Evolutionary conservation across 2,888 invertebrate genomes (phyloP), one percentile per base, ranked within the genome.

Genomic region (Eilema sororculum): DNA sequence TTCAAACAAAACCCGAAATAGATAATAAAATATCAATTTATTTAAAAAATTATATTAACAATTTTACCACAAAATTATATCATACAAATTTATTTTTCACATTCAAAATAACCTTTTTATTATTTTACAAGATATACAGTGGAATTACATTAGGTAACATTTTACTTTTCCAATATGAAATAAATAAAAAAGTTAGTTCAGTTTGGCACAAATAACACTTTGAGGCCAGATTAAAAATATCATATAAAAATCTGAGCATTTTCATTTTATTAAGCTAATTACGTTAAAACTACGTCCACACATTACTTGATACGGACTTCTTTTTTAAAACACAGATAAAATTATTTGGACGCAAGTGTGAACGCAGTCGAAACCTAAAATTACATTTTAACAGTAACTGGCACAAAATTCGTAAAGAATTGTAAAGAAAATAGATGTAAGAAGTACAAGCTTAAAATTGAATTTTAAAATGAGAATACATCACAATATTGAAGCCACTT

Each of bases 341-440:
- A 52, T 59, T 33, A 58, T 28, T 37, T 22, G 68, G 63, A 59
- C 68, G 66, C 68, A 71, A 75, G 58, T 72, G 65, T 67, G 76
- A 69, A 73, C 73, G 56, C 74, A 80, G 68, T 13, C 69, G 75
- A 72, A 78, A 74, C 64, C 82, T 80, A 79, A 80, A 46, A 76
- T 69, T 76, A 81, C 69, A 75, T 74, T 80, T 89, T 90, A 90
- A 90, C 79, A 87, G 84, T 93, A 93, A 93, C 94, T 94, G 93
- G 93, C 94, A 94, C 93, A 93, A 90, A 90, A 92, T 92, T 93
- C 92, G 87, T 91, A 90, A 87, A 87, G 85, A 85, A 83, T 79
- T 79, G 78, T 78, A 81, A 77, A 74, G 37, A 69, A 76, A 57
- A 65, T 9, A 57, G 78, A 68, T 25, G 58, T 57, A 60, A 67